Evolutionary conservation across 2,113 vertebrate species (phyloP).

Genomic region (Cygnus buccinator): DNA sequence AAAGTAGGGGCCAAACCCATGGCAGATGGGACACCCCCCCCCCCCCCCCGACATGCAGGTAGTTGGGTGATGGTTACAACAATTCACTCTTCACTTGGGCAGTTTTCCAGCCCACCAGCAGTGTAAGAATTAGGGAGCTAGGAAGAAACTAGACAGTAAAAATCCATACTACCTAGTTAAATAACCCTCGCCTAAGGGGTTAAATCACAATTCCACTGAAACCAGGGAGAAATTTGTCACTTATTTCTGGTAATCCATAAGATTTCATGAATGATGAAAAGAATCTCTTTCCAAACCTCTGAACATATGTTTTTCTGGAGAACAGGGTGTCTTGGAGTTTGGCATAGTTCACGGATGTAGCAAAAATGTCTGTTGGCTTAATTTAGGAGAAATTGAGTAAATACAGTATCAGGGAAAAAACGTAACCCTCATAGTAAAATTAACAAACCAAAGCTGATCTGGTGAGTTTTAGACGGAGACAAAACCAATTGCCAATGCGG

Average conservation of each 20-base stretch:
- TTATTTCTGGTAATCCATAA: neutral
- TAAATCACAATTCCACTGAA: neutral
- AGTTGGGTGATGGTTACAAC: neutral
- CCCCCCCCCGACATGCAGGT: no score
- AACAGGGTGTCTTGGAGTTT: neutral
- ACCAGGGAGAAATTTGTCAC: neutral
- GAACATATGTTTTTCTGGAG: neutral
- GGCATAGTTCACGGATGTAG: neutral
- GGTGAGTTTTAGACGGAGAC: neutral
- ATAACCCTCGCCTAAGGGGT: neutral
- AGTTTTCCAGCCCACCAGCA: neutral
- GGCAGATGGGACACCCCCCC: no score
- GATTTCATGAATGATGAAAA: neutral
- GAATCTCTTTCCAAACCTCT: neutral
- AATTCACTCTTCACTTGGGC: neutral
- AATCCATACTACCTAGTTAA: neutral
- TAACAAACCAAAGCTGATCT: neutral
- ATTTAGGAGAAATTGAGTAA: neutral
- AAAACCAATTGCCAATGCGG: neutral
- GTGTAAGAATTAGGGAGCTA: neutral
- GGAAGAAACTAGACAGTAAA: neutral
- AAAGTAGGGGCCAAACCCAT: neutral
- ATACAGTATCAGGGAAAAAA: neutral
- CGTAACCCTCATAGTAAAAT: neutral
- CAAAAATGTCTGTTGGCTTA: neutral